Evolutionary conservation across 2,797 vertebrate genomes (phyloP).

Genomic region (Acanthurus tractus): DNA sequence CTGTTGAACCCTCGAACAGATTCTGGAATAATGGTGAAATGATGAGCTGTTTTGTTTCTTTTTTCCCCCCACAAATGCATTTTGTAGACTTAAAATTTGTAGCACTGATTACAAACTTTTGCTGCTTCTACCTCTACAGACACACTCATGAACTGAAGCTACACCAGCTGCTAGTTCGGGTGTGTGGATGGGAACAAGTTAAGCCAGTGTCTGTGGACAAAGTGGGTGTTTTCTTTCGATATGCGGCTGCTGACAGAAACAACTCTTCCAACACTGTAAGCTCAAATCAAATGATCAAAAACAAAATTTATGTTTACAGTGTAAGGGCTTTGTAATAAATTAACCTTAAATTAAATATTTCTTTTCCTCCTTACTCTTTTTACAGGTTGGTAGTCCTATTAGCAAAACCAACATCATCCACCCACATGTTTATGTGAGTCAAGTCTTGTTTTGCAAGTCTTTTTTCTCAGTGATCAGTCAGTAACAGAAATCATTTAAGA

Average conservation of each 20-base stretch:
- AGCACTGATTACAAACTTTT: no score
- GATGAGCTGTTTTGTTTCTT: no score
- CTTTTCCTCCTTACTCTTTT: background rate
- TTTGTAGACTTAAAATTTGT: no score
- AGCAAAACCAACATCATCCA: conserved; percentile 98
- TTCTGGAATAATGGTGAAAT: no score
- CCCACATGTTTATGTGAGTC: conserved; percentile 97
- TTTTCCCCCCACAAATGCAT: no score
- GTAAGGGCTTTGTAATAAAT: background rate
- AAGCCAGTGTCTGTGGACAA: conserved; percentile 98
- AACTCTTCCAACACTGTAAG: conserved; percentile 93
- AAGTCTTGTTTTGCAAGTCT: background rate
- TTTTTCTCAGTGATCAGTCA: no score
- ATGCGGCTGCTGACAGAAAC: conserved; percentile 94
- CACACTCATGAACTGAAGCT: conserved; percentile 98
- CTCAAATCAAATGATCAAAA: background rate
- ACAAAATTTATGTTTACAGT: background rate
- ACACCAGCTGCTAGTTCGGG: conserved; percentile 96
- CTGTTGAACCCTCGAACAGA: background rate
- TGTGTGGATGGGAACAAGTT: conserved; percentile 97
- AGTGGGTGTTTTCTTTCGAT: conserved; percentile 97
- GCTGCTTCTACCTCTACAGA: conserved; percentile 73
- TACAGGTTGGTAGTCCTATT: conserved; percentile 95
- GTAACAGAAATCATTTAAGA: background rate
- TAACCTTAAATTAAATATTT: background rate